Evolutionary conservation across 2,113 vertebrate genomes (phyloP), one percentile per base, ranked within the genome.

Genomic region (Boleophthalmus pectinirostris): DNA sequence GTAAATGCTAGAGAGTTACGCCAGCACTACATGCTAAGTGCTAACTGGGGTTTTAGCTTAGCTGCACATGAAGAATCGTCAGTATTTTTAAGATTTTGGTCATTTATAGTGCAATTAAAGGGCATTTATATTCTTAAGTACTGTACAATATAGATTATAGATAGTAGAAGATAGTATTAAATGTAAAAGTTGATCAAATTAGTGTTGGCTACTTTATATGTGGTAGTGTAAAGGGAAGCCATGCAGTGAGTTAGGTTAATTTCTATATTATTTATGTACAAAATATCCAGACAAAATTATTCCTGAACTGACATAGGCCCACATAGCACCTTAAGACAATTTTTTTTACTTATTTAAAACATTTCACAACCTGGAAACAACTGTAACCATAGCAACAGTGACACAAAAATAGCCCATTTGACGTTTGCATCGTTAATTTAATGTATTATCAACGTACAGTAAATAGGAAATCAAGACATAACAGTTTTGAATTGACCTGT

Each of bases 21-120:
- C 6, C 4, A 61, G 29, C 58, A 12, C 56, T 14, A 14, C 56
- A 57, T 57, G 58, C 58, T 29, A 33, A 33, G 25, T 61, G 58
- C 25, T 61, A 33, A 61, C 58, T 33, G 7, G 6, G 58, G 11
- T 7, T 15, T 33, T 33, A 61, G 12, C 15, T 33, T 33, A 72
- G 45, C 66, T 21, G 23, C 70, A 65, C 13, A 61, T 23, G 64
- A 58, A 68, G 25, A 60, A 64, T 51, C 14, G 75, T 29, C 25
- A 73, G 15, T 69, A 35, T 15, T 63, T 53, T 82, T 69, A 54
- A 70, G 66, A 14, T 1, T 5, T 33, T 73, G 49, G 65, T 68
- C 68, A 57, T 33, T 76, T 65, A 46, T 8, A 90, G 90, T 91
- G 90, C 90, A 90, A 63, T 72, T 74, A 2, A 69, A 90, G 86